Percentiles rank a stretch among this genome's conserved stretches.
Evolutionary conservation across 2,797 vertebrate species (phyloP).

Genomic region (Selene dorsalis): DNA sequence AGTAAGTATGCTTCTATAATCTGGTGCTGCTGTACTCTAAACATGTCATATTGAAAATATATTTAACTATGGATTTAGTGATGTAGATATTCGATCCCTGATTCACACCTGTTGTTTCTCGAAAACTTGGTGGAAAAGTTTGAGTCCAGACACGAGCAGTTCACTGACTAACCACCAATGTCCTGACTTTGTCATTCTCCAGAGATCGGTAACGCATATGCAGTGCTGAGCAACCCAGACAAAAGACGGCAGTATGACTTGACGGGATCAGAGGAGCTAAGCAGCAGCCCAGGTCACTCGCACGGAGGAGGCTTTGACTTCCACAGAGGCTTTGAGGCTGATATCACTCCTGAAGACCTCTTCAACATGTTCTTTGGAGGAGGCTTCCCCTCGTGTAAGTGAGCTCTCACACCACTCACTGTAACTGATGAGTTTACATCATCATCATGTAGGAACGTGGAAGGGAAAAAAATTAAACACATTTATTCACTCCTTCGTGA

Average conservation of each 20-base stretch:
- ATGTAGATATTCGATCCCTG: background rate
- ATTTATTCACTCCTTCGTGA: background rate
- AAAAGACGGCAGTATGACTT: constrained; percentile 96
- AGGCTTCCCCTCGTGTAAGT: constrained; percentile 93
- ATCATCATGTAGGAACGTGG: background rate
- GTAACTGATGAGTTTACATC: background rate
- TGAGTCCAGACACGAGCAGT: background rate
- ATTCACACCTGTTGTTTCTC: background rate
- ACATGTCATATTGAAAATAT: background rate
- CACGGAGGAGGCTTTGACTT: constrained; percentile 93
- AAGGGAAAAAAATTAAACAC: background rate
- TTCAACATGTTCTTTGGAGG: constrained; percentile 99
- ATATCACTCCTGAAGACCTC: constrained; percentile 98
- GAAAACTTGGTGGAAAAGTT: no score
- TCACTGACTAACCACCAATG: background rate
- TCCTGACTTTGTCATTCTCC: constrained; percentile 51
- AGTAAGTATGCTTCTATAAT: constrained; percentile 82
- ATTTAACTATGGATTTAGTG: background rate
- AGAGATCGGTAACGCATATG: constrained; percentile 98
- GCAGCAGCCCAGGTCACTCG: constrained; percentile 84
- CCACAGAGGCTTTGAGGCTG: constrained; percentile 95
- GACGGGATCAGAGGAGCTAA: constrained; percentile 91
- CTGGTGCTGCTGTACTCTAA: background rate
- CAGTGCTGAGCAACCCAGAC: constrained; percentile 94
- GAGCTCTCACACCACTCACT: background rate